Percentiles rank a stretch among this genome's conserved stretches.
These are phyloP conservation scores for Platorchestia sp. DNA, from an alignment of 1,140 invertebrate genomes.

Conservation along the genomic window DNA sequence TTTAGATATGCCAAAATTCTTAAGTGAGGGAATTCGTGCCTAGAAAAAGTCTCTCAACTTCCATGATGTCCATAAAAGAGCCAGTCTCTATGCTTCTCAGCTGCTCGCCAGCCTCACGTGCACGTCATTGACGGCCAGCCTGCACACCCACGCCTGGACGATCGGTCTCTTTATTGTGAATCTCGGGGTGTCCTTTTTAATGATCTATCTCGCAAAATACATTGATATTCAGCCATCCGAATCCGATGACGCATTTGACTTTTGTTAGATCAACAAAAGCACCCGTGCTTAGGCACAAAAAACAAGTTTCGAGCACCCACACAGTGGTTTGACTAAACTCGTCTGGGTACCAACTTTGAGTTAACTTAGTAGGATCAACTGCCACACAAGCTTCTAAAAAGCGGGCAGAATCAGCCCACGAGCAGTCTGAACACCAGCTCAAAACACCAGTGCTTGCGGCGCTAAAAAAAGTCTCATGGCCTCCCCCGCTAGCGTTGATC, in stretches of 20 bases:
- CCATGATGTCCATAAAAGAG: background rate
- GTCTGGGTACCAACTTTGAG: background rate
- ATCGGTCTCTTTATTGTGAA: conserved; percentile 10
- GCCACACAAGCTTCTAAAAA: background rate
- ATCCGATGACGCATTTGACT: conserved; percentile 52
- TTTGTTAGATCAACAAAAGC: conserved; percentile 21
- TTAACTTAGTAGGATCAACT: background rate
- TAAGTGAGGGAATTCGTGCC: background rate
- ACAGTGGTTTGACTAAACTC: background rate
- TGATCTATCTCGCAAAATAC: conserved; percentile 29
- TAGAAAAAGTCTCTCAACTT: background rate
- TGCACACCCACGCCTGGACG: background rate
- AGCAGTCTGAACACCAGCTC: background rate
- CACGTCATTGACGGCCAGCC: background rate
- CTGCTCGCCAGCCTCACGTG: background rate
- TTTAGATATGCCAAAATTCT: background rate
- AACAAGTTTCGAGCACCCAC: background rate
- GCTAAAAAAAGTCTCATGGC: background rate
- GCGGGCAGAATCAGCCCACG: background rate
- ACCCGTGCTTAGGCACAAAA: background rate
- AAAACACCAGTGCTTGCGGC: background rate
- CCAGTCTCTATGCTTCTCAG: no score
- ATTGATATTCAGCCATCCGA: conserved; percentile 29
- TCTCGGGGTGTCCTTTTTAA: conserved; percentile 50
- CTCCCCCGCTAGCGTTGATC: conserved; percentile 29